A percentile compares a stretch with the other conserved stretches of the same genome.
Evolutionary conservation across 2,113 vertebrate genomes (phyloP).

Genomic region (Malurus elegans): DNA sequence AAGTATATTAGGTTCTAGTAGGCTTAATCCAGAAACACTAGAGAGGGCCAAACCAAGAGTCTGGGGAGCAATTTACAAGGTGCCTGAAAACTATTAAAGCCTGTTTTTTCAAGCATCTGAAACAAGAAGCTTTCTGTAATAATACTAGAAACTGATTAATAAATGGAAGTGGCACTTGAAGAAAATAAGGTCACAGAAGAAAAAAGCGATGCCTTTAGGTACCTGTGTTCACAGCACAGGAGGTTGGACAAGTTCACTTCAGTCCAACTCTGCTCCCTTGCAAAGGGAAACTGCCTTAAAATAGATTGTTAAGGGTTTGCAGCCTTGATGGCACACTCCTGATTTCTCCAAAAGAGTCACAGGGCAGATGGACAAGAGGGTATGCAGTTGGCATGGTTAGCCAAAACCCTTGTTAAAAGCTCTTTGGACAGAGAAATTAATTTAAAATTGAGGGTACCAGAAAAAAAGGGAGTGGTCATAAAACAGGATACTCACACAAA

Average conservation of each 20-base stretch:
- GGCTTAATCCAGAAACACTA: neutral
- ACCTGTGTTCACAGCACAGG: neutral
- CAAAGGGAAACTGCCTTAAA: neutral
- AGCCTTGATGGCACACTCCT: neutral
- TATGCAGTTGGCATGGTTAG: neutral
- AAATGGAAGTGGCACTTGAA: neutral
- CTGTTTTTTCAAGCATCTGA: neutral
- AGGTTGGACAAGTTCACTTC: neutral
- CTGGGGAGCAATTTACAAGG: neutral
- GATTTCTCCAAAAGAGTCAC: neutral
- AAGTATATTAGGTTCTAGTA: neutral
- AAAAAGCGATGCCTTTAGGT: neutral
- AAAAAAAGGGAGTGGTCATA: neutral
- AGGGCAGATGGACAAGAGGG: neutral
- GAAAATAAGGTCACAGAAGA: neutral
- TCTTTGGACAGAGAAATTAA: neutral
- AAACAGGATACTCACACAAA: neutral
- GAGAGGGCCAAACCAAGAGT: neutral
- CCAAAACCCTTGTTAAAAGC: neutral
- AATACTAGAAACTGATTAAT: neutral
- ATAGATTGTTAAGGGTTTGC: neutral
- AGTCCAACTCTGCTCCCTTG: neutral
- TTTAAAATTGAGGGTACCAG: neutral
- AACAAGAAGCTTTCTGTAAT: neutral
- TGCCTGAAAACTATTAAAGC: neutral